These are phyloP conservation scores for Andrena chrysosceles DNA, from an alignment of 2,888 invertebrate genomes.

Conservation along the genomic window DNA sequence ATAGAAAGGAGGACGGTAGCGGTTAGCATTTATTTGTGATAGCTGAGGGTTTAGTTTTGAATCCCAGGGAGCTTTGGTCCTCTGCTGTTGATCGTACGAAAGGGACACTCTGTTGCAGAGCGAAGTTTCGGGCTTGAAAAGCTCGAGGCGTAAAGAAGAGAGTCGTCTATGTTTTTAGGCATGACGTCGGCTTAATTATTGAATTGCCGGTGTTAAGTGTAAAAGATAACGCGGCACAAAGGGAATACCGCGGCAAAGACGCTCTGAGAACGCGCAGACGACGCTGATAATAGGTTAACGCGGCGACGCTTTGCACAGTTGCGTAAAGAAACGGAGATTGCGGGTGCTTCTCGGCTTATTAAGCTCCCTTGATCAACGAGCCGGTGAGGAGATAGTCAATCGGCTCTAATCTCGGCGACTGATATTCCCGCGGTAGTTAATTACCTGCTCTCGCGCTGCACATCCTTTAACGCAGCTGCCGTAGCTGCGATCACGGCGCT, in stretches of 20 bases:
- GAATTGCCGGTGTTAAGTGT: not conserved
- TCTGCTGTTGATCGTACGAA: not conserved
- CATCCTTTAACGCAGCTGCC: conserved; percentile 42
- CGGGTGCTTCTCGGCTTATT: conserved; percentile 11
- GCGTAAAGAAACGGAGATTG: not conserved
- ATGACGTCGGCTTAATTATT: not conserved
- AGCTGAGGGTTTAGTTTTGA: conserved; percentile 7
- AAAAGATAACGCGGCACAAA: not conserved
- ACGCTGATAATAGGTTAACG: conserved; percentile 7
- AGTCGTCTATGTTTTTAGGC: not conserved
- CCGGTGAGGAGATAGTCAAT: conserved; percentile 40
- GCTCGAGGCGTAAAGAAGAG: not conserved
- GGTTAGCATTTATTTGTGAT: conserved; percentile 11
- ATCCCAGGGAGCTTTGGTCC: conserved; percentile 1
- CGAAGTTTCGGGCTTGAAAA: not conserved
- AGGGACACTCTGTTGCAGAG: not conserved
- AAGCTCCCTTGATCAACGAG: conserved; percentile 15
- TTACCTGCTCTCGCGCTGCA: conserved; percentile 56
- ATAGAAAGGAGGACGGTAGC: not conserved
- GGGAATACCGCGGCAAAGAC: not conserved
- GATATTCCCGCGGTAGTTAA: conserved; percentile 58
- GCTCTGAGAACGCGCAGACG: not conserved
- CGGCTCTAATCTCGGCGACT: conserved; percentile 45
- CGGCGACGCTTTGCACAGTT: not conserved
- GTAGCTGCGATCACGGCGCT: conserved; percentile 20